phyloP scores from a whole-genome alignment of 1,140 invertebrate species.

The Vanessa atalanta region DNA sequence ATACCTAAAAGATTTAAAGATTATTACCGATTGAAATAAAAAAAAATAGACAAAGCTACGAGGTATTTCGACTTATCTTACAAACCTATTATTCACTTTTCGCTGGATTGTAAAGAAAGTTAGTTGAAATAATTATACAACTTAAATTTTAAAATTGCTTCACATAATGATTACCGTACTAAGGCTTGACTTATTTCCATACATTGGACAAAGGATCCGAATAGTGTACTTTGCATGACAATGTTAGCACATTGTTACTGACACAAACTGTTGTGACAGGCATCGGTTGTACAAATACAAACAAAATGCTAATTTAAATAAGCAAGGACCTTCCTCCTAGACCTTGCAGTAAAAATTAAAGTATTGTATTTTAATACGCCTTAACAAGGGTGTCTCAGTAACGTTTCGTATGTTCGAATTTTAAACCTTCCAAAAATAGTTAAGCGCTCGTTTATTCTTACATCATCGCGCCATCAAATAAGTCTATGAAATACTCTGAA shows the following conservation, averaged over 20 bases:
- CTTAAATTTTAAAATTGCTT: constrained; percentile 21
- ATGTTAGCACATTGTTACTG: constrained; percentile 3
- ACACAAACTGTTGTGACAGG: constrained; percentile 23
- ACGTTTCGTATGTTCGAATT: background rate
- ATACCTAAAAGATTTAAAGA: too few relatives aligned
- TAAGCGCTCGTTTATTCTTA: constrained; percentile 15
- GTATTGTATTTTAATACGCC: too few relatives aligned
- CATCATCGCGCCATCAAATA: constrained; percentile 37
- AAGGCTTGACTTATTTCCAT: constrained; percentile 8
- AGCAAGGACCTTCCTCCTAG: background rate
- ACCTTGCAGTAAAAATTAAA: background rate
- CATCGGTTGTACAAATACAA: constrained; percentile 13
- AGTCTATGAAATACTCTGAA: constrained; percentile 65
- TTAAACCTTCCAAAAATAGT: constrained; percentile 27
- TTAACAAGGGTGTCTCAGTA: background rate
- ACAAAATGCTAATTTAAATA: constrained; percentile 25
- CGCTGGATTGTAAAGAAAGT: constrained; percentile 1
- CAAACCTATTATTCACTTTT: constrained; percentile 7
- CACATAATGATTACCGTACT: constrained; percentile 18
- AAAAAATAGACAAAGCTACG: too few relatives aligned
- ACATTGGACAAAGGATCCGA: constrained; percentile 4
- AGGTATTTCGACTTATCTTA: background rate
- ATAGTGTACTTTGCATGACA: constrained; percentile 25
- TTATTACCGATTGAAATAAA: too few relatives aligned
- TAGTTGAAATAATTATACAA: constrained; percentile 18